A percentile compares a stretch with the other conserved stretches of the same genome.
These are phyloP conservation scores for Heliconius sara DNA, from an alignment of 2,888 invertebrate genomes.

Conservation along the genomic window DNA sequence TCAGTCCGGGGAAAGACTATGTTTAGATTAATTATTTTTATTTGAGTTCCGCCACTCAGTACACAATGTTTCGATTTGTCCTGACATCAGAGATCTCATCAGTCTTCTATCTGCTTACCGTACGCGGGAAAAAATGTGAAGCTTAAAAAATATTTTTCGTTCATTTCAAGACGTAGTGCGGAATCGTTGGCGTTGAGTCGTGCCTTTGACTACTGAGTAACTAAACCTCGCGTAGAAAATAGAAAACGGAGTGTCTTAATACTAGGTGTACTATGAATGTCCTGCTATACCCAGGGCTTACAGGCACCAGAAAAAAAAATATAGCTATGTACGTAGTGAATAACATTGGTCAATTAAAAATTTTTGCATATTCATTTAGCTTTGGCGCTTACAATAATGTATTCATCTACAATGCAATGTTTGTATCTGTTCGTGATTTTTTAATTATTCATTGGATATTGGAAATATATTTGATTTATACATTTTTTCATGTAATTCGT, in stretches of 20 bases:
- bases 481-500: background rate
- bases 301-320: background rate
- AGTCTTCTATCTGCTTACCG: no score
- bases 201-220: background rate
- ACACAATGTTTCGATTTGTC: no score
- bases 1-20: background rate
- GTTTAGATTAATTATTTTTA: background rate
- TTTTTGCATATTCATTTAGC: background rate
- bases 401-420: background rate
- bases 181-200: no score
- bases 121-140: no score
- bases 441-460: constrained; percentile 3
- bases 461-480: background rate
- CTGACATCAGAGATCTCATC: no score
- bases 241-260: background rate
- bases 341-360: background rate
- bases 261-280: background rate
- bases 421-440: background rate
- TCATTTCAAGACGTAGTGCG: background rate
- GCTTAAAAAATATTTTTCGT: background rate
- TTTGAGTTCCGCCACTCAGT: background rate
- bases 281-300: background rate
- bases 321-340: background rate
- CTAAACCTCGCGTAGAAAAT: background rate
- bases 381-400: background rate